A percentile compares a stretch with the other conserved stretches of the same genome.
phyloP scores from a whole-genome alignment of 2,113 vertebrate genomes.

The Ciconia boyciana region DNA sequence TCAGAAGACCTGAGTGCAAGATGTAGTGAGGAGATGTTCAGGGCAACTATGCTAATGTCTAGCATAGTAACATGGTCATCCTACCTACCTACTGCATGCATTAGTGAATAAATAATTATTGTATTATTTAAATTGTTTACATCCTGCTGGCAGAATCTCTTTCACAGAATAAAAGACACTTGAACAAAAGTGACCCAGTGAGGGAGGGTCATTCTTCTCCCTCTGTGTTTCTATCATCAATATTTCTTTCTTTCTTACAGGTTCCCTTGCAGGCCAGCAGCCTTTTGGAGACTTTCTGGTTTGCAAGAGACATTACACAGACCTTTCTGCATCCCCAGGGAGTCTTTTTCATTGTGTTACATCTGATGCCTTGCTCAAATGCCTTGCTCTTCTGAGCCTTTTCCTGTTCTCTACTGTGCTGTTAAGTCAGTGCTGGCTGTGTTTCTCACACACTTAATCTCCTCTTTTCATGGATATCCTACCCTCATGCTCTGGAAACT shows the following conservation, averaged over 20 bases:
- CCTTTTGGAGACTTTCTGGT: not conserved
- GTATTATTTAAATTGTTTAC: not conserved
- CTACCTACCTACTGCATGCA: not conserved
- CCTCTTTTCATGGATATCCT: not conserved
- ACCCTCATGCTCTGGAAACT: not conserved
- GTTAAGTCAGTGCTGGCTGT: not conserved
- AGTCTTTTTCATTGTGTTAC: not conserved
- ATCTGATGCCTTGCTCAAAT: not conserved
- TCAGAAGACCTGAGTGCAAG: not conserved
- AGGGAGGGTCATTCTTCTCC: not conserved
- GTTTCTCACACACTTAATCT: not conserved
- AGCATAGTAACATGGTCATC: accelerated
- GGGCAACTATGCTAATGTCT: not conserved
- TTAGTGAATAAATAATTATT: not conserved
- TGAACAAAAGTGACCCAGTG: not conserved
- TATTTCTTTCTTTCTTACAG: not conserved
- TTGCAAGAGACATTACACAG: not conserved
- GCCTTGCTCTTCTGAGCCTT: not conserved
- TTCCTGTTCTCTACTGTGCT: not conserved
- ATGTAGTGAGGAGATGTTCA: not conserved
- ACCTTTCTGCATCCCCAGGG: not conserved
- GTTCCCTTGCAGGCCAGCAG: not conserved
- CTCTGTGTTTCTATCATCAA: not conserved
- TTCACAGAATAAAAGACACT: not conserved
- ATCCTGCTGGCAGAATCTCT: not conserved